Conservation (phyloP, 2,797 vertebrate species). For the Oreochromis grahami region DNA sequence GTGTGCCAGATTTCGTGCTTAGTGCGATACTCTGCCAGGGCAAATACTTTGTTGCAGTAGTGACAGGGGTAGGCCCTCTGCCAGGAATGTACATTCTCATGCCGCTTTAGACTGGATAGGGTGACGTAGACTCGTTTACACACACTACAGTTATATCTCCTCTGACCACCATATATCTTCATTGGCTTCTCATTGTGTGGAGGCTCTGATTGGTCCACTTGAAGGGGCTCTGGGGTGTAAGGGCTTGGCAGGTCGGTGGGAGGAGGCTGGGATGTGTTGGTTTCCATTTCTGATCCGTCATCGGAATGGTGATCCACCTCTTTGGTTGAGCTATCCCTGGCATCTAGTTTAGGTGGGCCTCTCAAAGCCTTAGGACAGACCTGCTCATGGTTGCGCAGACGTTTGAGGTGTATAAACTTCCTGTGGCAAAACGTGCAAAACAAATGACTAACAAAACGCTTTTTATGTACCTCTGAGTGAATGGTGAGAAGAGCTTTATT, state of each 20-base stretch:
- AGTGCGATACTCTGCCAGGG: constrained; percentile 95
- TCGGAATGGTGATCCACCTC: constrained; percentile 24
- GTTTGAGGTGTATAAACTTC: constrained; percentile 88
- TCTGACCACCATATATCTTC: constrained; percentile 80
- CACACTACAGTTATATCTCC: constrained; percentile 88
- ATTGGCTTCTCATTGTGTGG: constrained; percentile 73
- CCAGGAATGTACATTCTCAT: constrained; percentile 98
- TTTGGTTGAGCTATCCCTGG: constrained; percentile 57
- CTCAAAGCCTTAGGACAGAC: constrained; percentile 76
- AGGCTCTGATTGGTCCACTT: constrained; percentile 53
- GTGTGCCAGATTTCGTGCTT: constrained; percentile 99
- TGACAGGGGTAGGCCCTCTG: constrained; percentile 96
- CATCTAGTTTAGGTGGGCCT: constrained; percentile 62
- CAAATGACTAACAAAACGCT: constrained; percentile 82
- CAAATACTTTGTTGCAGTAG: constrained; percentile 98
- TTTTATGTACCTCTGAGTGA: constrained; percentile 88
- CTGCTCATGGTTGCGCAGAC: constrained; percentile 89
- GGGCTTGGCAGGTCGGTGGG: constrained; percentile 61
- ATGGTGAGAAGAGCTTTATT: constrained; percentile 80
- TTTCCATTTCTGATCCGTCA: constrained; percentile 33
- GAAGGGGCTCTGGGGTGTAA: constrained; percentile 55
- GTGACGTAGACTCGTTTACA: constrained; percentile 96
- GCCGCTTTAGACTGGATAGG: constrained; percentile 92
- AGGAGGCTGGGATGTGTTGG: constrained; percentile 35
- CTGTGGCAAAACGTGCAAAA: constrained; percentile 91